Evolutionary conservation across 1,140 invertebrate genomes (phyloP).

Genomic region (Nasonia longicornis): DNA sequence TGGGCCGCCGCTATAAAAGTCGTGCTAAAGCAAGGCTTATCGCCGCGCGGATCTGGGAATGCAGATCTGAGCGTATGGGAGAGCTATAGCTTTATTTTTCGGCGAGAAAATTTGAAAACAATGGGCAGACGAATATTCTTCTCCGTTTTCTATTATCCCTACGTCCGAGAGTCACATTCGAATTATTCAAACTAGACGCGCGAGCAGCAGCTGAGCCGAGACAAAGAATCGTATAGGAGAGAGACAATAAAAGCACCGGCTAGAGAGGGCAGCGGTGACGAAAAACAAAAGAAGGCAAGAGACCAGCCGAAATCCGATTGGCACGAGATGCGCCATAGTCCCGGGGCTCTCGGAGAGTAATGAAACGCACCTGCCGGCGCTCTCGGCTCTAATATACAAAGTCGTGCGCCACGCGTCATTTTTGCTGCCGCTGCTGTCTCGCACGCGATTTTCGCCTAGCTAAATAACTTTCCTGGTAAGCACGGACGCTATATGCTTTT

Average conservation of each 20-base stretch:
- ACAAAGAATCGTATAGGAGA: conserved; percentile 25
- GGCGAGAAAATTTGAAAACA: background rate
- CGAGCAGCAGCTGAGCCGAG: background rate
- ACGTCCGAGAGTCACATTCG: background rate
- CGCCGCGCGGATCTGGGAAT: background rate
- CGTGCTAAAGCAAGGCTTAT: background rate
- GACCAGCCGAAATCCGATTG: conserved; percentile 37
- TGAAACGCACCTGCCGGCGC: conserved; percentile 51
- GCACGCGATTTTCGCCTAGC: conserved; percentile 4
- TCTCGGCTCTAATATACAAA: conserved; percentile 6
- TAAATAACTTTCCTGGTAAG: conserved; percentile 35
- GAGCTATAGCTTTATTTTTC: background rate
- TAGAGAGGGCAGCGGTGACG: conserved; percentile 9
- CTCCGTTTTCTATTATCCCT: background rate
- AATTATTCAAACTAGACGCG: conserved; percentile 37
- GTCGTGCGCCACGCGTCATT: background rate
- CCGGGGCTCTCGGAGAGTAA: conserved; percentile 40
- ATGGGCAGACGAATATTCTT: background rate
- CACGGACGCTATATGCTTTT: background rate
- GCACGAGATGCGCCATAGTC: conserved; percentile 49
- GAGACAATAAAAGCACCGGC: conserved; percentile 16
- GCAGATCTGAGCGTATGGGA: background rate
- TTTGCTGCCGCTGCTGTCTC: background rate
- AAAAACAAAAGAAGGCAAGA: conserved; percentile 16
- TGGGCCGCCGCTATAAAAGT: background rate